These are phyloP conservation scores for Tichodroma muraria DNA, from an alignment of 2,113 vertebrate species.

Conservation along the genomic window DNA sequence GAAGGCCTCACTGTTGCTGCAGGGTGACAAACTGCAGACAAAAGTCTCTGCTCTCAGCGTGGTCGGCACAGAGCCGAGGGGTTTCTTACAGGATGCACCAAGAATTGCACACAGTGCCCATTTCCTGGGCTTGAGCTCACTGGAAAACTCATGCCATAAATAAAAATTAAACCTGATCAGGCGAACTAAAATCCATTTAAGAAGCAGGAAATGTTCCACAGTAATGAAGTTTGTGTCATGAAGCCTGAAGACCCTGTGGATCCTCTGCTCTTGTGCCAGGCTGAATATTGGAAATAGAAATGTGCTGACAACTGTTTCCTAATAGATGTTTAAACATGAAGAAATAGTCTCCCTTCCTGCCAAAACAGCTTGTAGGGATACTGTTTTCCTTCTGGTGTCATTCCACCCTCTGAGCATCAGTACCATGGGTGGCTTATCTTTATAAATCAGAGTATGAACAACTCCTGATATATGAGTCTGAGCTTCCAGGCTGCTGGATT, in stretches of 20 bases:
- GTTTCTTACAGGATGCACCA: neutral
- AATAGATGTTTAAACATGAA: neutral
- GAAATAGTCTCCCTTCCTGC: neutral
- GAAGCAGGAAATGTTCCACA: conserved; percentile 14
- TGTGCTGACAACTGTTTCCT: neutral
- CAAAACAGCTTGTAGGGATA: neutral
- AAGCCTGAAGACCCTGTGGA: neutral
- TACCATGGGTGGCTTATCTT: neutral
- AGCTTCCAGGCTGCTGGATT: neutral
- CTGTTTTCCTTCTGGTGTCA: neutral
- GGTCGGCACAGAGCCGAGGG: fast-evolving
- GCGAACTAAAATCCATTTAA: neutral
- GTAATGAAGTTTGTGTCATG: neutral
- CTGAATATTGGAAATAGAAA: neutral
- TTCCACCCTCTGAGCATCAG: neutral
- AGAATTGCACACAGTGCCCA: neutral
- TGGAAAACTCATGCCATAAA: neutral
- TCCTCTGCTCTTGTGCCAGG: neutral
- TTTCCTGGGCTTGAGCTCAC: neutral
- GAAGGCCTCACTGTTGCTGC: neutral
- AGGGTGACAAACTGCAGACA: neutral
- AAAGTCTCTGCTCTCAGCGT: fast-evolving
- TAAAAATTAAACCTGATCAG: neutral
- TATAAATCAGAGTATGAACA: neutral
- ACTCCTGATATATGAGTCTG: neutral